These are phyloP conservation scores for Xiphydria camelus DNA, from an alignment of 2,888 invertebrate genomes.

Conservation along the genomic window DNA sequence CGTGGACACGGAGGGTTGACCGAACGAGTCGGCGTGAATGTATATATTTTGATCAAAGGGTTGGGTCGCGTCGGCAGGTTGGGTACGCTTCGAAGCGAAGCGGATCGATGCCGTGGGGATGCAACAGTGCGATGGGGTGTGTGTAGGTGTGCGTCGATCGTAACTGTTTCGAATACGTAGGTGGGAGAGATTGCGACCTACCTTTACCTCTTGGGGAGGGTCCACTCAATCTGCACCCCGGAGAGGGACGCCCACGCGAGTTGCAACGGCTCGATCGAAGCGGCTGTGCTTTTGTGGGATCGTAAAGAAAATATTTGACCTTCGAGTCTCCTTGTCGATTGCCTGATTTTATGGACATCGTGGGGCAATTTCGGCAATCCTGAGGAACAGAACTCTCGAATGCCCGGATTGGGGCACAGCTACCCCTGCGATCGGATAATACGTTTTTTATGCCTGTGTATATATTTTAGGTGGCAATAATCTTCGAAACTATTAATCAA, in stretches of 20 bases:
- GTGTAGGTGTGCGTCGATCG: constrained; percentile 8
- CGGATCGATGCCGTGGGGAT: constrained; percentile 31
- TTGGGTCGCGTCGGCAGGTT: constrained; percentile 4
- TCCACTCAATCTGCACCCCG: background rate
- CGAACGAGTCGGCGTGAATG: constrained; percentile 2
- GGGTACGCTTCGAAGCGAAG: constrained; percentile 17
- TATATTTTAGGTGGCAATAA: too few relatives aligned
- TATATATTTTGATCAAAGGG: constrained; percentile 23
- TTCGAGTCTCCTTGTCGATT: too few relatives aligned
- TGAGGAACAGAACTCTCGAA: too few relatives aligned
- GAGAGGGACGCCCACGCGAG: constrained; percentile 2
- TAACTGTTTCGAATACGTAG: background rate
- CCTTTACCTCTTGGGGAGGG: background rate
- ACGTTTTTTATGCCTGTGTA: too few relatives aligned
- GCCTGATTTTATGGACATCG: too few relatives aligned
- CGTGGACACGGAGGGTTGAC: background rate
- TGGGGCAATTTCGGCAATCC: too few relatives aligned
- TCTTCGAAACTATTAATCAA: too few relatives aligned
- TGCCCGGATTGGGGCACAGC: too few relatives aligned
- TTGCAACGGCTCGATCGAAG: too few relatives aligned
- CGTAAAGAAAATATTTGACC: too few relatives aligned
- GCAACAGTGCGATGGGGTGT: constrained; percentile 17
- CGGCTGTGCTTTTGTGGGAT: too few relatives aligned
- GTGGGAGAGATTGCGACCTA: constrained; percentile 1
- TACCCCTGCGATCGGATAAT: too few relatives aligned